Conservation (phyloP, 2,888 invertebrate genomes). For the Ormia ochracea region DNA sequence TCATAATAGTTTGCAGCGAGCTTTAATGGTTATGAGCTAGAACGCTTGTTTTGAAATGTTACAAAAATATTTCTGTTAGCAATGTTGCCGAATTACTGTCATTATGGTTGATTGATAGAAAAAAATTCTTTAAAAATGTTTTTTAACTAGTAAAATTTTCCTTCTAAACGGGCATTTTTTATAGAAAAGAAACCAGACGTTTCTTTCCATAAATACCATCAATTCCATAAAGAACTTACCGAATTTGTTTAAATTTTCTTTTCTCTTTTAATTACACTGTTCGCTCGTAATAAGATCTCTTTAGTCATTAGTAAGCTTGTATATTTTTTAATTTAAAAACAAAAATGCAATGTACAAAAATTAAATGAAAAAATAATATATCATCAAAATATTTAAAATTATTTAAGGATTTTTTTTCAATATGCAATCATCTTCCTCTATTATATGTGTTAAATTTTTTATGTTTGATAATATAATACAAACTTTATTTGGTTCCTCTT, state of each 20-base stretch:
- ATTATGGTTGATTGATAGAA: too few relatives aligned
- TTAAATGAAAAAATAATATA: constrained; percentile 2
- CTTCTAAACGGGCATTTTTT: background rate
- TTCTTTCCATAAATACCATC: background rate
- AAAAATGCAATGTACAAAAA: constrained; percentile 18
- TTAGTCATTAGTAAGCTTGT: constrained; percentile 43
- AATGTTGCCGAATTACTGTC: too few relatives aligned
- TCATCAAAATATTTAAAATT: constrained; percentile 44
- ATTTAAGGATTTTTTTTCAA: constrained; percentile 47
- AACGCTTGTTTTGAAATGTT: too few relatives aligned
- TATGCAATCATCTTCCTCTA: constrained; percentile 63
- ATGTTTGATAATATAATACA: constrained; percentile 7
- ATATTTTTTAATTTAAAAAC: constrained; percentile 27
- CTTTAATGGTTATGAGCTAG: too few relatives aligned
- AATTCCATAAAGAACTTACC: background rate
- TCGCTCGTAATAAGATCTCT: background rate
- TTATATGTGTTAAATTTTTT: constrained; percentile 37
- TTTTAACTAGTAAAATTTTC: too few relatives aligned
- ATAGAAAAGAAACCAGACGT: background rate
- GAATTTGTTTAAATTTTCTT: background rate
- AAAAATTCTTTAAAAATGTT: too few relatives aligned
- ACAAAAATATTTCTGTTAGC: too few relatives aligned
- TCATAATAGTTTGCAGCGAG: too few relatives aligned
- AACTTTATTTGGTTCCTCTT: constrained; percentile 7
- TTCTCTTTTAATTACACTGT: background rate